Conservation (phyloP, 2,113 vertebrate genomes). For the Lamprotornis superbus region DNA sequence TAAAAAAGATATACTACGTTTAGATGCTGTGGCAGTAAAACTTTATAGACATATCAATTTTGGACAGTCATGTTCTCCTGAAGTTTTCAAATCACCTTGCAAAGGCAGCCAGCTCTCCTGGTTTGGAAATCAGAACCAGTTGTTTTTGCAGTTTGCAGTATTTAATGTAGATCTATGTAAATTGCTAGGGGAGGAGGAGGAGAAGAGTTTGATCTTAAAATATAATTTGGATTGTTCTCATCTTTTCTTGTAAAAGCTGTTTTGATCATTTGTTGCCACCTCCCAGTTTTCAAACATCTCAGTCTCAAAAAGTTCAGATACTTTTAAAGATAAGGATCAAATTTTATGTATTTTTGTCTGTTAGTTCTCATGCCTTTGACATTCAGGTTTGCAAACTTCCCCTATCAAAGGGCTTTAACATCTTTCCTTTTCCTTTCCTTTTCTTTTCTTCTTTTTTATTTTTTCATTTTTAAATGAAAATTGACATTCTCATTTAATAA, state of each 20-base stretch:
- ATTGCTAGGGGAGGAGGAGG: constrained; percentile 8
- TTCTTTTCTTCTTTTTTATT: background rate
- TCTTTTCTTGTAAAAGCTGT: constrained; percentile 27
- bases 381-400: constrained; percentile 32
- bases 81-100: background rate
- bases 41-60: background rate
- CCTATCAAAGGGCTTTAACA: constrained; percentile 38
- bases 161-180: constrained; percentile 60
- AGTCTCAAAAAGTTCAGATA: constrained; percentile 42
- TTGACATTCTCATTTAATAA: constrained; percentile 29
- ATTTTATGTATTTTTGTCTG: constrained; percentile 41
- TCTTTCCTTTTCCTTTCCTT: background rate
- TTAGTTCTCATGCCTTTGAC: constrained; percentile 61
- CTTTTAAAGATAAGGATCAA: constrained; percentile 64
- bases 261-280: constrained; percentile 54
- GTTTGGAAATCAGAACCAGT: background rate
- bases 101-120: background rate
- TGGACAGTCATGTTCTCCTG: background rate
- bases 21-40: background rate
- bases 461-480: constrained; percentile 4
- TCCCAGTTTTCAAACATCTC: constrained; percentile 46
- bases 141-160: constrained; percentile 26
- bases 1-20: background rate
- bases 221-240: constrained; percentile 49
- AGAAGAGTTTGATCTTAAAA: constrained; percentile 55